phyloP scores from a whole-genome alignment of 2,113 vertebrate genomes.

The Hemicordylus capensis region DNA sequence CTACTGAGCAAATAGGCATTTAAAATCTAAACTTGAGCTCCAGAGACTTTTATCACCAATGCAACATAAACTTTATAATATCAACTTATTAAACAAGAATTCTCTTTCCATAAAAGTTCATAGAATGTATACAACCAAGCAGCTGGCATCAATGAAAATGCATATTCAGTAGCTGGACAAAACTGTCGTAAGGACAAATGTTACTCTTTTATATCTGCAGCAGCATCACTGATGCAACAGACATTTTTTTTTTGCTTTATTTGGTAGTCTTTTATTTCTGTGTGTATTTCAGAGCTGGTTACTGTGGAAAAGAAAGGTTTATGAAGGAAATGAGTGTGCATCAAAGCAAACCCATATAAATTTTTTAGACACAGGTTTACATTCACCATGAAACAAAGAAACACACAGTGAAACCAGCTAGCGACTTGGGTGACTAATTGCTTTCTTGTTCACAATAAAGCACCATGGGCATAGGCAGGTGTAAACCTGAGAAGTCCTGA shows the following conservation, averaged over 20 bases:
- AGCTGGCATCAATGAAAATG: constrained; percentile 15
- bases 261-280: constrained; percentile 30
- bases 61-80: constrained; percentile 34
- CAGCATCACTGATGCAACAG: neutral
- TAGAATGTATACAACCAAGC: constrained; percentile 23
- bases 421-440: neutral
- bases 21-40: neutral
- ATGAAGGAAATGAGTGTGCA: neutral
- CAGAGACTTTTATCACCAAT: constrained; percentile 22
- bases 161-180: neutral
- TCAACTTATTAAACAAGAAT: constrained; percentile 39
- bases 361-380: constrained; percentile 12
- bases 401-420: neutral
- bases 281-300: neutral
- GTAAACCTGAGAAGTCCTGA: neutral
- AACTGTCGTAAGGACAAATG: neutral
- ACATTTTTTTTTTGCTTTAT: constrained; percentile 5
- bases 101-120: constrained; percentile 16
- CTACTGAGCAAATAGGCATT: neutral
- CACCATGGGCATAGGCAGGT: neutral
- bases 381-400: constrained; percentile 28
- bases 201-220: neutral
- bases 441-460: neutral
- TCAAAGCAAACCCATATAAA: constrained; percentile 20
- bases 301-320: constrained; percentile 19